Evolutionary conservation across 2,888 invertebrate genomes (phyloP).

Genomic region (Phaonia tiefii): DNA sequence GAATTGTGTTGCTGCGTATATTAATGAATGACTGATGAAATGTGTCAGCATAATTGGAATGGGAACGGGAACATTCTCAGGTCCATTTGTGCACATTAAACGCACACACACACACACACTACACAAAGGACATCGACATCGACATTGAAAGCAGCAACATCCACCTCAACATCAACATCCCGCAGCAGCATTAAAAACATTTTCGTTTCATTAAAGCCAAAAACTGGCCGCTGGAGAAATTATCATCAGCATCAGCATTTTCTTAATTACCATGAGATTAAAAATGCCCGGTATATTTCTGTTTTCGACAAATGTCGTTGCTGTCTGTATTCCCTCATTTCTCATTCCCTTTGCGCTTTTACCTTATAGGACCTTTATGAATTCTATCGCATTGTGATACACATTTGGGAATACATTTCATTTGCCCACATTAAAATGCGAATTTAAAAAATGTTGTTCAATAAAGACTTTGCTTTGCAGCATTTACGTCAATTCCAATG

Average conservation of each 20-base stretch:
- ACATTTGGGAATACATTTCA: neutral
- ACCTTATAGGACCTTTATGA: too few relatives aligned
- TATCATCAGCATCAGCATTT: constrained; percentile 55
- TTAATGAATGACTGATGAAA: constrained; percentile 23
- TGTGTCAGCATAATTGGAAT: neutral
- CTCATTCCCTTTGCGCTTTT: too few relatives aligned
- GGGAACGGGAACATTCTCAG: neutral
- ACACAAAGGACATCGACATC: neutral
- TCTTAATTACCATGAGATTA: constrained; percentile 54
- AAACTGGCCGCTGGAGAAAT: constrained; percentile 8
- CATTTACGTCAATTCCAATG: too few relatives aligned
- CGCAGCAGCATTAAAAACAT: constrained; percentile 16
- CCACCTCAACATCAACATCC: too few relatives aligned
- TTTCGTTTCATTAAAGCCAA: constrained; percentile 36
- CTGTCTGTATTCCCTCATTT: too few relatives aligned
- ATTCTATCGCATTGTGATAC: too few relatives aligned
- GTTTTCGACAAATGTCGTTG: neutral
- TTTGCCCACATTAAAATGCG: neutral
- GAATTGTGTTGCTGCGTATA: constrained; percentile 18
- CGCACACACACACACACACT: neutral
- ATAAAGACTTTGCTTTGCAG: too few relatives aligned
- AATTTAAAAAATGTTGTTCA: too few relatives aligned
- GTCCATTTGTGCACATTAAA: neutral
- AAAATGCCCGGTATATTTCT: constrained; percentile 1
- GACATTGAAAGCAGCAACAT: neutral